Evolutionary conservation across 2,888 invertebrate species (phyloP).

Genomic region (Seira musarum): DNA sequence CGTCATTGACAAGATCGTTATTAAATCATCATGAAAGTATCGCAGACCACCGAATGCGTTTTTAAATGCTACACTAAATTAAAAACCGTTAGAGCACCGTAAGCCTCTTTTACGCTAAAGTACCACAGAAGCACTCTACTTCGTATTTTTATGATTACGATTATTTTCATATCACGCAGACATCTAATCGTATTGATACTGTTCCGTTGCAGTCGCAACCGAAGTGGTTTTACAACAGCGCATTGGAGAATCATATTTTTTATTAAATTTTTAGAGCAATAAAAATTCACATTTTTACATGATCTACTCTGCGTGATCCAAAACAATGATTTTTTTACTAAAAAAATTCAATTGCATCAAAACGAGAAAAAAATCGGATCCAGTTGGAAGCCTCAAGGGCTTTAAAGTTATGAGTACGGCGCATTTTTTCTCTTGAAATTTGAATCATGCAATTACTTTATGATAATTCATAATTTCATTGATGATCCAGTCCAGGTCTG

Average conservation of each 20-base stretch:
- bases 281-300: conserved; percentile 33
- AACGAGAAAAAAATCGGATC: too few relatives aligned
- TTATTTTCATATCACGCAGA: too few relatives aligned
- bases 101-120: too few relatives aligned
- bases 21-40: conserved; percentile 33
- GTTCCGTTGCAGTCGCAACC: too few relatives aligned
- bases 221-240: too few relatives aligned
- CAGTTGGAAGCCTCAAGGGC: conserved; percentile 35
- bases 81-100: too few relatives aligned
- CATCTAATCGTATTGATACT: too few relatives aligned
- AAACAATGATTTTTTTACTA: conserved; percentile 1
- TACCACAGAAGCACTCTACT: too few relatives aligned
- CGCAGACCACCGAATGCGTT: conserved; percentile 33
- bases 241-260: too few relatives aligned
- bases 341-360: too few relatives aligned
- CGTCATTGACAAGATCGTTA: conserved; percentile 7
- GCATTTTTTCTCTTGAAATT: conserved; percentile 26
- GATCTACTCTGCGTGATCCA: conserved; percentile 36
- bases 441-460: conserved; percentile 51
- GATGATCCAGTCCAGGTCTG: conserved; percentile 12
- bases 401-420: not conserved
- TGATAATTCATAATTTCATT: conserved; percentile 44
- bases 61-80: not conserved
- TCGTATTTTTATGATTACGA: too few relatives aligned
- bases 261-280: not conserved